phyloP scores from a whole-genome alignment of 2,113 vertebrate genomes.

The Fregata magnificens region DNA sequence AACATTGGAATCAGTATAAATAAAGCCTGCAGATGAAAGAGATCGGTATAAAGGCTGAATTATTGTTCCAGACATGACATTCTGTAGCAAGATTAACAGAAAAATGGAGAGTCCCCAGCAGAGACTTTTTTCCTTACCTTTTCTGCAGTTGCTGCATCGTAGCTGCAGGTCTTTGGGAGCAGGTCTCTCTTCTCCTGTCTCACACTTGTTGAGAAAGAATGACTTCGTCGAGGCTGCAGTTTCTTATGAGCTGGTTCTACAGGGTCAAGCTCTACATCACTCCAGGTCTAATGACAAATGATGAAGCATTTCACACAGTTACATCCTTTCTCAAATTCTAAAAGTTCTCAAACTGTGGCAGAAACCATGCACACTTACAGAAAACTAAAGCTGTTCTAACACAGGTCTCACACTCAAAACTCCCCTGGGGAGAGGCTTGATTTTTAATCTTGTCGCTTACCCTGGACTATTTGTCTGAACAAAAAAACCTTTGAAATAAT shows the following conservation, averaged over 20 bases:
- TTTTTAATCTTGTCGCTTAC: neutral
- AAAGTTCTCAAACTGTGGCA: neutral
- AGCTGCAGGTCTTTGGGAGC: conserved; percentile 20
- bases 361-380: neutral
- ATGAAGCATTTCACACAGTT: neutral
- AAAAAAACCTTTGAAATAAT: neutral
- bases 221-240: conserved; percentile 30
- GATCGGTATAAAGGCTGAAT: neutral
- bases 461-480: neutral
- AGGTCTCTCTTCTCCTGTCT: conserved; percentile 33
- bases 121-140: conserved; percentile 19
- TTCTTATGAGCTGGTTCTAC: conserved; percentile 29
- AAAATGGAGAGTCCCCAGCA: neutral
- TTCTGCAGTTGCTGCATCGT: neutral
- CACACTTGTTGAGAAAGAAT: conserved; percentile 46
- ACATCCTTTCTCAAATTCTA: neutral
- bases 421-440: neutral
- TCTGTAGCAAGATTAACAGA: neutral
- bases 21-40: neutral
- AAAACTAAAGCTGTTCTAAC: neutral
- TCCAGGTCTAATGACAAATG: conserved; percentile 52
- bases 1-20: neutral
- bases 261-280: conserved; percentile 47
- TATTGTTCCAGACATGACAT: neutral
- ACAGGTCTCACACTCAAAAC: neutral